phyloP scores from a whole-genome alignment of 1,140 invertebrate genomes.

The Goniozus legneri region DNA sequence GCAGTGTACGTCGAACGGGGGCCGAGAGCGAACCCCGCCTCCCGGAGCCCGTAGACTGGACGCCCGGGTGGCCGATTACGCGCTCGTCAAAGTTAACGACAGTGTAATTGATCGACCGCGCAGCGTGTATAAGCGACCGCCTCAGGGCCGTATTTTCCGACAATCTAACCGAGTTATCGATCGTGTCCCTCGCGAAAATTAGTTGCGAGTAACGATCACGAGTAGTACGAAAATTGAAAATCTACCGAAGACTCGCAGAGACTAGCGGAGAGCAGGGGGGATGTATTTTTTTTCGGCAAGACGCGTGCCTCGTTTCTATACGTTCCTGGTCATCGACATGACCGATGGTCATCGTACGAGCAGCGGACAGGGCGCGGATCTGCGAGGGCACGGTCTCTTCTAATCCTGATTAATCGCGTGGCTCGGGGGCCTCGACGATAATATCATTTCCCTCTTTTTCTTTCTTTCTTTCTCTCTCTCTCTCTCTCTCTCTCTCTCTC shows the following conservation, averaged over 20 bases:
- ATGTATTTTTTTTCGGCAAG: too few relatives aligned
- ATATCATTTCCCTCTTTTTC: conserved; percentile 14
- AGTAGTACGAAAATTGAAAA: not conserved
- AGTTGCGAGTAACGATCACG: not conserved
- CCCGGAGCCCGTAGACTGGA: too few relatives aligned
- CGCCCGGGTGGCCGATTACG: conserved; percentile 35
- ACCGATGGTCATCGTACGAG: conserved; percentile 37
- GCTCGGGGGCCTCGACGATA: too few relatives aligned
- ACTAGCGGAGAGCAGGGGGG: conserved; percentile 2
- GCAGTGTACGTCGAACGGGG: too few relatives aligned
- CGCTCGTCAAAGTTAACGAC: conserved; percentile 46
- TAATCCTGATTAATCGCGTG: conserved; percentile 45
- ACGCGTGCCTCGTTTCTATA: too few relatives aligned
- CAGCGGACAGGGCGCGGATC: conserved; percentile 12
- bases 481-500: not conserved
- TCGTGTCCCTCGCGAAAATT: too few relatives aligned
- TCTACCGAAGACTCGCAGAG: not conserved
- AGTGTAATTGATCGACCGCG: conserved; percentile 42
- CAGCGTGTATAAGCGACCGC: conserved; percentile 22
- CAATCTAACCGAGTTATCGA: too few relatives aligned
- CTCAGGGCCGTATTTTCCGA: too few relatives aligned
- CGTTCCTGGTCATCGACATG: too few relatives aligned
- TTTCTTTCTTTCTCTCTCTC: not conserved
- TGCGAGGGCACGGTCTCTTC: too few relatives aligned
- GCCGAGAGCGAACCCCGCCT: too few relatives aligned